Evolutionary conservation across 2,888 invertebrate genomes (phyloP), one percentile per base, ranked within the genome.

Genomic region (Hirtodrosophila trivittata): DNA sequence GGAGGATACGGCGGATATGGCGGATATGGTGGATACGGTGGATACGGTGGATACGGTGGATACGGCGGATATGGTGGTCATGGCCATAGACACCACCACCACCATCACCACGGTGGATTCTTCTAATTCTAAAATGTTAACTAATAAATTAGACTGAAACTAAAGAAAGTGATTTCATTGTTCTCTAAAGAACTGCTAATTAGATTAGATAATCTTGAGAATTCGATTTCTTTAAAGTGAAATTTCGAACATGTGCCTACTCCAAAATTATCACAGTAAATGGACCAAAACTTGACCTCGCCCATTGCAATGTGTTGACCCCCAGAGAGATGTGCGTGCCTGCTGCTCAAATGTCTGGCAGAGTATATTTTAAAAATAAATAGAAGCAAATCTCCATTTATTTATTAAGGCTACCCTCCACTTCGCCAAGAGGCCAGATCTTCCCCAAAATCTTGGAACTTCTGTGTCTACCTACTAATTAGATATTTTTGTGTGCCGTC

Each of bases 261-360:
- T 46, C 60, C 56, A 52, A 64, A 75, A 66, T 60, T 55, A 66
- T 55, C 54, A 54, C 47, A 32, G 46, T 9, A 81, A 80, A 76
- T 77, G 59, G 73, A 67, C 67, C 71, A 58, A 70, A 78, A 82
- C 75, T 84, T 87, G 88, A 89, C 88, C 89, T 86, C 76, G 46
- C 37, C 71, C 71, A 72, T 71, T 66, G 66, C 65, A 77, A 70
- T 70, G 60, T 59, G 65, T 71, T 81, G 77, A 87, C 84, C 86
- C 77, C 69, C 30, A 38, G 54, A 49, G 33, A 65, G 63, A 14
- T 54, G 80, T 66, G 71, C 64, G 66, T 70, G 72, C 60, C 64
- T 62, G 60, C 38, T 66, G 64, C 70, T 60, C 38, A 37, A 57
- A 37, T 62, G 71, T 59, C 64, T 68, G 66, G 39, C 43, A 56